Evolutionary conservation across 2,888 invertebrate species (phyloP).

Genomic region (Fragum sueziense): DNA sequence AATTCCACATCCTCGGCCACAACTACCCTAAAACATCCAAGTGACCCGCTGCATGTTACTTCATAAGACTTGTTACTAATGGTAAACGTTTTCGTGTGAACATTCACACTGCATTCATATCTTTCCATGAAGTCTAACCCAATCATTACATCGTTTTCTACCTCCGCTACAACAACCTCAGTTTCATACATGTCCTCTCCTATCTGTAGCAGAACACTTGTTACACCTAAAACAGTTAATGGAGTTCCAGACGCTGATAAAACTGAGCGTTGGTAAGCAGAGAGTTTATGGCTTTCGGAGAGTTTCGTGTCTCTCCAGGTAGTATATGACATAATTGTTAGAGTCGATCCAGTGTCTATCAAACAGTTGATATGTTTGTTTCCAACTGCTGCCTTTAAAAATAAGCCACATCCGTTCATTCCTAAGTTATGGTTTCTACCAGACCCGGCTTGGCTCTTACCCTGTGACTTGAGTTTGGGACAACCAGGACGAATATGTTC

Average conservation of each 20-base stretch:
- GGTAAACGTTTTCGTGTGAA: too few relatives aligned
- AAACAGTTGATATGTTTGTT: too few relatives aligned
- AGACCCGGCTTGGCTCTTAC: too few relatives aligned
- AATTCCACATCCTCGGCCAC: too few relatives aligned
- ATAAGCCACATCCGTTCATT: too few relatives aligned
- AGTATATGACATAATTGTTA: constrained; percentile 20
- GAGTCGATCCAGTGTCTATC: constrained; percentile 27
- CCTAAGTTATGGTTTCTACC: too few relatives aligned
- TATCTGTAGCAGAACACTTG: background rate
- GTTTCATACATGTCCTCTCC: constrained; percentile 7
- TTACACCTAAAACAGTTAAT: constrained; percentile 22
- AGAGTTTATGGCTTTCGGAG: background rate
- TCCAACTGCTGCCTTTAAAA: too few relatives aligned
- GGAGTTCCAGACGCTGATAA: constrained; percentile 22
- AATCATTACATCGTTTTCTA: constrained; percentile 27
- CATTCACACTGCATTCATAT: too few relatives aligned
- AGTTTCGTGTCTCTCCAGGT: constrained; percentile 3
- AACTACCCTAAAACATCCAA: too few relatives aligned
- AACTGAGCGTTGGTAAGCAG: constrained; percentile 11
- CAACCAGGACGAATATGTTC: too few relatives aligned
- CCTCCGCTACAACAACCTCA: constrained; percentile 30
- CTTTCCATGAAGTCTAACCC: constrained; percentile 32
- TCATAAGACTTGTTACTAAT: background rate
- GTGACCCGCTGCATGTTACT: too few relatives aligned
- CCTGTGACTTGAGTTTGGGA: too few relatives aligned